A percentile compares a stretch with the other conserved stretches of the same genome.
These are phyloP conservation scores for Menidia beryllina DNA, from an alignment of 2,113 vertebrate species.

Conservation along the genomic window DNA sequence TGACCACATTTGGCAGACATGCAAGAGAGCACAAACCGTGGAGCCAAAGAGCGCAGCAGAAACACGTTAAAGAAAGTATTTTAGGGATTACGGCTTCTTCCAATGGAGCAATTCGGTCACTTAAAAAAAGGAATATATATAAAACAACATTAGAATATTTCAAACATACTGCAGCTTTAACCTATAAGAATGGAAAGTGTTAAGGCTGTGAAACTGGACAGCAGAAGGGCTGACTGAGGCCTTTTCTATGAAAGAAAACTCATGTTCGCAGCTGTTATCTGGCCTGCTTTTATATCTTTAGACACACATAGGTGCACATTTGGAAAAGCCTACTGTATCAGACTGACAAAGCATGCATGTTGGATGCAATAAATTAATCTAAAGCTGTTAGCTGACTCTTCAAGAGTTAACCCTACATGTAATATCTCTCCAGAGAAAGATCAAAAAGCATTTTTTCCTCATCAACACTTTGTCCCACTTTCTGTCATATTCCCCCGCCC, in stretches of 20 bases:
- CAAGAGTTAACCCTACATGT: slow-evolving; percentile 45
- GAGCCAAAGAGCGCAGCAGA: slow-evolving; percentile 8
- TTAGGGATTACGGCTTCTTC: slow-evolving; percentile 2
- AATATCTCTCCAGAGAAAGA: slow-evolving; percentile 45
- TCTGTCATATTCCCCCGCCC: background rate
- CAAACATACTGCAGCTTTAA: slow-evolving; percentile 29
- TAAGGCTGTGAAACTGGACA: background rate
- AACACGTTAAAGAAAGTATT: background rate
- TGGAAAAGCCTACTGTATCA: slow-evolving; percentile 5
- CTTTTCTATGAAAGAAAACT: background rate
- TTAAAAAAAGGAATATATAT: background rate
- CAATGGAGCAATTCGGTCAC: background rate
- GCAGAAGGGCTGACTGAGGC: background rate
- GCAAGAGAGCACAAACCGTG: background rate
- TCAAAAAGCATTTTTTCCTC: slow-evolving; percentile 7
- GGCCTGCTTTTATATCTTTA: background rate
- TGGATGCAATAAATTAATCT: slow-evolving; percentile 67
- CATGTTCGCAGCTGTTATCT: background rate
- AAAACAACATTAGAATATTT: background rate
- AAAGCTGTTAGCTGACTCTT: slow-evolving; percentile 55
- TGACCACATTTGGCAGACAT: background rate
- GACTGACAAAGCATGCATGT: slow-evolving; percentile 1
- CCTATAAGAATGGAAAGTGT: background rate
- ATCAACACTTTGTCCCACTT: background rate
- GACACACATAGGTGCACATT: background rate